These are phyloP conservation scores for Macrobrachium rosenbergii DNA, from an alignment of 1,140 invertebrate species.

Conservation along the genomic window DNA sequence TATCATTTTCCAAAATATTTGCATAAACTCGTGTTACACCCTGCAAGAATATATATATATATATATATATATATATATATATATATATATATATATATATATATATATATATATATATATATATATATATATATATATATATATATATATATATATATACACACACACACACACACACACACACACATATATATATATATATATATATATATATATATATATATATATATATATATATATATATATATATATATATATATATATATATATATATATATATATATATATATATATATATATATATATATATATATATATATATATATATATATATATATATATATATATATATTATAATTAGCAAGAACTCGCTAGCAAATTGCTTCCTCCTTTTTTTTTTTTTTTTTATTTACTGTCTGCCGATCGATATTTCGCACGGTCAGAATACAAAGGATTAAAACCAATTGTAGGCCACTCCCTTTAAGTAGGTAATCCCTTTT, in stretches of 20 bases:
- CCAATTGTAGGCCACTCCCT: too few relatives aligned
- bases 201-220: neutral
- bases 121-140: conserved; percentile 42
- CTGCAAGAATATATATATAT: conserved; percentile 28
- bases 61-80: conserved; percentile 35
- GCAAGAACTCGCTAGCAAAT: too few relatives aligned
- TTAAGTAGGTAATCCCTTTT: too few relatives aligned
- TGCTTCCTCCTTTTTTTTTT: too few relatives aligned
- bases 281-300: conserved; percentile 48
- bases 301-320: conserved; percentile 48
- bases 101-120: conserved; percentile 37
- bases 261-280: conserved; percentile 49
- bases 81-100: conserved; percentile 47
- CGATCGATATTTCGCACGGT: too few relatives aligned
- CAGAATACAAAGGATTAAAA: too few relatives aligned
- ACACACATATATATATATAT: neutral
- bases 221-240: conserved; percentile 25
- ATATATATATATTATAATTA: conserved; percentile 11
- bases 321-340: conserved; percentile 25
- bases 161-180: conserved; percentile 37
- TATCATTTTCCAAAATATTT: too few relatives aligned
- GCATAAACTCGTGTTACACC: conserved; percentile 15
- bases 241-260: conserved; percentile 1
- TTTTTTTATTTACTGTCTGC: too few relatives aligned
- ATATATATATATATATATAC: conserved; percentile 44